Base-by-base conservation (phyloP, 2,113 vertebrate species). In the Danionella cerebrum region DNA sequence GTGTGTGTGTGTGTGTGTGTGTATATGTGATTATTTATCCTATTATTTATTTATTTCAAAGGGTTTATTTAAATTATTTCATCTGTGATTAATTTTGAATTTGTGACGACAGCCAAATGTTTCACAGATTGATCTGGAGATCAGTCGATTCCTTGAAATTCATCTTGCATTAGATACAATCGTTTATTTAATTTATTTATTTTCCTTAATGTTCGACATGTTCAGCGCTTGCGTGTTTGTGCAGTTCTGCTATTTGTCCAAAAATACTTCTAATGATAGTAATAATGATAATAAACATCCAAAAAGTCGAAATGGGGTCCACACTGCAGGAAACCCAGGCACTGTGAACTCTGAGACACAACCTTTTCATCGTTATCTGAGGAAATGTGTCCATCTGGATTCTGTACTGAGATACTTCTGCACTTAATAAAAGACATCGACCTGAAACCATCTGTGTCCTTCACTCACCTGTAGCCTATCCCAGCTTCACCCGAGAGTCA, bases 161-260 rank as follows among this genome's bases (percentile, higher is more conserved):
- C 81, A 6, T 73, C 84, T 85, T 88, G 87, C 84, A 90, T 88
- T 91, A 91, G 90, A 91, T 91, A 91, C 92, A 94, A 93, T 93
- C 91, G 90, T 91, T 91, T 90, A 87, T 90, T 90, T 85, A 83
- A 53, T 33, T 53, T 33, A 53, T 53, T 53, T 86, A 89, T 85
- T 87, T 36, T 36, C 88, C 91, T 90, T 87, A 89, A 90, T 91
- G 90, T 92, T 21, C 87, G 84, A 83, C 90, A 91, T 90, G 91
- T 89, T 80, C 89, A 89, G 88, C 87, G 89, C 91, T 92, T 91
- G 92, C 90, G 91, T 90, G 91, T 93, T 90, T 94, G 85, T 84
- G 91, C 89, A 91, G 91, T 91, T 89, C 92, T 91, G 93, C 90
- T 93, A 93, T 91, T 89, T 94, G 91, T 93, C 93, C 88, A 91